phyloP scores from a whole-genome alignment of 2,797 vertebrate genomes.

The Spinus pinus region DNA sequence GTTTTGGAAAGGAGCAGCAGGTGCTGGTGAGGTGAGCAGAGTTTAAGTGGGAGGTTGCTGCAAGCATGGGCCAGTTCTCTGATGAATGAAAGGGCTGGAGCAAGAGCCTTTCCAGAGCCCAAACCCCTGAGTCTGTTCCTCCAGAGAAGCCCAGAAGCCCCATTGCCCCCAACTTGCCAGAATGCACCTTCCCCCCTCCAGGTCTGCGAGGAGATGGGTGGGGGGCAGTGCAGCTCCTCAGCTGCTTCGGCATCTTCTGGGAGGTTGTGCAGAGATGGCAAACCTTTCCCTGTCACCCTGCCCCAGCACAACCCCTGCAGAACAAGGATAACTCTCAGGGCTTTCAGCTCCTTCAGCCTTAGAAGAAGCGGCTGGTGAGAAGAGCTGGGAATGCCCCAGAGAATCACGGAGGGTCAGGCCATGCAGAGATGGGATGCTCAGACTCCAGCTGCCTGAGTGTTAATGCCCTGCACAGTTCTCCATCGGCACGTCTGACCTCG shows the following conservation, averaged over 20 bases:
- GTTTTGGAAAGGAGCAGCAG: background rate
- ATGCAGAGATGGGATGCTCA: background rate
- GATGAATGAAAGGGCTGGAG: background rate
- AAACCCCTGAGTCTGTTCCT: background rate
- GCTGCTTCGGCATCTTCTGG: background rate
- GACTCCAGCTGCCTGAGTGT: background rate
- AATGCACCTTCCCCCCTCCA: rapidly evolving
- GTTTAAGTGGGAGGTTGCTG: background rate
- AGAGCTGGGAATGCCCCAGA: background rate
- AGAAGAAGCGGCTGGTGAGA: background rate
- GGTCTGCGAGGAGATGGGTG: rapidly evolving
- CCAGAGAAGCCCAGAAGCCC: background rate
- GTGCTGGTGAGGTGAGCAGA: background rate
- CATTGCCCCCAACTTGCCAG: rapidly evolving
- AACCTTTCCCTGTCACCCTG: background rate
- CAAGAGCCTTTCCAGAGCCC: background rate
- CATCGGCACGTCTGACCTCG: background rate
- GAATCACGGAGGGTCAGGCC: background rate
- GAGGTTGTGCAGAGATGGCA: background rate
- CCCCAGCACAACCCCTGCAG: background rate
- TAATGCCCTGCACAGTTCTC: background rate
- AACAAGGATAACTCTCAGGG: background rate
- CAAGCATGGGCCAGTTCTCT: background rate
- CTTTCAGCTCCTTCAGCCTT: background rate
- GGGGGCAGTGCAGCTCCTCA: background rate